These are phyloP conservation scores for Smithornis capensis DNA, from an alignment of 2,113 vertebrate genomes.

Conservation along the genomic window DNA sequence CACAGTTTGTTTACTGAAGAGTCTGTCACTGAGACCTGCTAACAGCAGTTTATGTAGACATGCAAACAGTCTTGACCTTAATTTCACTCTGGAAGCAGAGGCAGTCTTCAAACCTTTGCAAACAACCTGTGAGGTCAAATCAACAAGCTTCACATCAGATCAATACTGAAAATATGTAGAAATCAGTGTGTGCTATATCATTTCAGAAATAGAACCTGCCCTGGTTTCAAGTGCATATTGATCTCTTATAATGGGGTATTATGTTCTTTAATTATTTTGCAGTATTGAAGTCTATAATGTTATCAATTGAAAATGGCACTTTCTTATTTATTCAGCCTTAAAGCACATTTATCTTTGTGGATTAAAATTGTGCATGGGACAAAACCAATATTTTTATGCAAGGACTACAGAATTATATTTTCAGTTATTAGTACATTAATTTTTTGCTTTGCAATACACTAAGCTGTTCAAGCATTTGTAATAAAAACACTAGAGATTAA, in stretches of 20 bases:
- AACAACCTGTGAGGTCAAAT: not conserved
- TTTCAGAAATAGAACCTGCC: slow-evolving; percentile 36
- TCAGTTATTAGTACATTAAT: not conserved
- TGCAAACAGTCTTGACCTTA: slow-evolving; percentile 14
- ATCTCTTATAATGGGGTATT: slow-evolving; percentile 22
- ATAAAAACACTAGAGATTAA: not conserved
- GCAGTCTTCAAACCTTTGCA: not conserved
- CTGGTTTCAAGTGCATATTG: slow-evolving; percentile 6
- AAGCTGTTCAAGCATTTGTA: not conserved
- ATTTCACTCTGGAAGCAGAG: slow-evolving; percentile 35
- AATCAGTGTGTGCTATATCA: slow-evolving; percentile 6
- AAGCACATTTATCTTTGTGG: not conserved
- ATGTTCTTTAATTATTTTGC: slow-evolving; percentile 45
- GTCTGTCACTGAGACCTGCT: slow-evolving; percentile 3
- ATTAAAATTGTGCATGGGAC: not conserved
- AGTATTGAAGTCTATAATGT: not conserved
- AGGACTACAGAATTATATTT: not conserved
- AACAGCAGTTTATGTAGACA: slow-evolving; percentile 1
- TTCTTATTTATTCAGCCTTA: not conserved
- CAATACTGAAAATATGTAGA: slow-evolving; percentile 58
- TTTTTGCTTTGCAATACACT: not conserved
- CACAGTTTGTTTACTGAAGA: not conserved
- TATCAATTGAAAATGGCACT: slow-evolving; percentile 2
- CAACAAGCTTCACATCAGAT: slow-evolving; percentile 28
- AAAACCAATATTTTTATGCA: not conserved